A percentile compares a stretch with the other conserved stretches of the same genome.
Conservation (phyloP, 35 echinoderm and acorn worm genomes). For the Nesometra sesokonis region DNA sequence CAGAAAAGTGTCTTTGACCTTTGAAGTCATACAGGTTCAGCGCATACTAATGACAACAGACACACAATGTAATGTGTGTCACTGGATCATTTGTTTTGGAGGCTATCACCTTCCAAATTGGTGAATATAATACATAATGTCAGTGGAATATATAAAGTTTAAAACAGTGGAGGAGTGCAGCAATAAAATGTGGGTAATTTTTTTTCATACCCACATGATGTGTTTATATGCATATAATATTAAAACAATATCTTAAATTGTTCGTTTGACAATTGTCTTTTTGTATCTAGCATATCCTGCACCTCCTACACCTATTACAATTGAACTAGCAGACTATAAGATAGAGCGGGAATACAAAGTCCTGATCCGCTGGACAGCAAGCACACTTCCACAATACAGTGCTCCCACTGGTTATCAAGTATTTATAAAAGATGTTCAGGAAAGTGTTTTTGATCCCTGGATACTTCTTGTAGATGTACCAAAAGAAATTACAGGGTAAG, state of each 20-base stretch:
- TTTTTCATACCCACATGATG: no score
- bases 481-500: conserved; percentile 12
- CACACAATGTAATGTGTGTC: no score
- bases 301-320: conserved; percentile 43
- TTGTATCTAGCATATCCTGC: conserved; percentile 49
- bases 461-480: neutral
- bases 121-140: no score
- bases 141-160: no score
- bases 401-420: neutral
- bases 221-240: no score
- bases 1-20: no score
- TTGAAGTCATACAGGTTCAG: no score
- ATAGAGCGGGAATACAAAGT: conserved; percentile 72
- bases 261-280: neutral
- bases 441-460: neutral
- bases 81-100: no score
- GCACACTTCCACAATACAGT: neutral
- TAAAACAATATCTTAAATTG: no score
- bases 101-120: no score
- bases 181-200: neutral
- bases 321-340: conserved; percentile 41
- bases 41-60: no score
- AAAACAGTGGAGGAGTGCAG: no score
- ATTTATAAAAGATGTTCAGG: conserved; percentile 2
- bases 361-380: neutral